Percentiles rank a stretch among this genome's conserved stretches.
Evolutionary conservation across 2,888 invertebrate species (phyloP).

Genomic region (Agrotis ipsilon): DNA sequence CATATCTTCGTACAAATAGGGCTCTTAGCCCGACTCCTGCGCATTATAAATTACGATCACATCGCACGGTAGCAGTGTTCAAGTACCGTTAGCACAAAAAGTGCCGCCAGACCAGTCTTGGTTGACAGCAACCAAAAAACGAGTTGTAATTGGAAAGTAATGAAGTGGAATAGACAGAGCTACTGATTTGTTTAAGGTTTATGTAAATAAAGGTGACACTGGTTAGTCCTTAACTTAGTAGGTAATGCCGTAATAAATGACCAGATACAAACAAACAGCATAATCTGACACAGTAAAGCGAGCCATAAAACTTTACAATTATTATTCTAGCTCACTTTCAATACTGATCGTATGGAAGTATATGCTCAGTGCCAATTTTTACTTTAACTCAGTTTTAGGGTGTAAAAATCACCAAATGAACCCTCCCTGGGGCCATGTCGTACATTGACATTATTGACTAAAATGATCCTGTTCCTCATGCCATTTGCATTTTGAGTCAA

Average conservation of each 20-base stretch:
- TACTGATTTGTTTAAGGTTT: conserved; percentile 5
- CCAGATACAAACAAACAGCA: too few relatives aligned
- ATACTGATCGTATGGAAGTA: too few relatives aligned
- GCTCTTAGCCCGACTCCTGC: conserved; percentile 23
- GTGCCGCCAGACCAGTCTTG: conserved; percentile 35
- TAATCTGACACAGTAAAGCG: too few relatives aligned
- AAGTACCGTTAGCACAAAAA: conserved; percentile 55
- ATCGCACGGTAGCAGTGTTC: conserved; percentile 44
- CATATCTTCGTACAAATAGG: conserved; percentile 13
- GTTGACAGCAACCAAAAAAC: conserved; percentile 42
- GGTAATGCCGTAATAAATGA: background rate
- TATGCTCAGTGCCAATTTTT: too few relatives aligned
- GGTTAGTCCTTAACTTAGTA: background rate
- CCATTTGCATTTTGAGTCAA: too few relatives aligned
- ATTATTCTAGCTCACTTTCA: too few relatives aligned
- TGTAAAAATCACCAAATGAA: too few relatives aligned
- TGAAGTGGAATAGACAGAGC: background rate
- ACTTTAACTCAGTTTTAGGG: too few relatives aligned
- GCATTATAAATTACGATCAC: conserved; percentile 43
- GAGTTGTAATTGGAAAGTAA: conserved; percentile 51
- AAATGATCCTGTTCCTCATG: too few relatives aligned
- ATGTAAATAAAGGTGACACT: background rate
- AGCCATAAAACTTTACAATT: too few relatives aligned
- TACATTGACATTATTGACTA: too few relatives aligned
- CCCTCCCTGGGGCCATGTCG: too few relatives aligned